Base-by-base conservation (phyloP, 1,140 invertebrate genomes). In the Nixonia krombeini region DNA sequence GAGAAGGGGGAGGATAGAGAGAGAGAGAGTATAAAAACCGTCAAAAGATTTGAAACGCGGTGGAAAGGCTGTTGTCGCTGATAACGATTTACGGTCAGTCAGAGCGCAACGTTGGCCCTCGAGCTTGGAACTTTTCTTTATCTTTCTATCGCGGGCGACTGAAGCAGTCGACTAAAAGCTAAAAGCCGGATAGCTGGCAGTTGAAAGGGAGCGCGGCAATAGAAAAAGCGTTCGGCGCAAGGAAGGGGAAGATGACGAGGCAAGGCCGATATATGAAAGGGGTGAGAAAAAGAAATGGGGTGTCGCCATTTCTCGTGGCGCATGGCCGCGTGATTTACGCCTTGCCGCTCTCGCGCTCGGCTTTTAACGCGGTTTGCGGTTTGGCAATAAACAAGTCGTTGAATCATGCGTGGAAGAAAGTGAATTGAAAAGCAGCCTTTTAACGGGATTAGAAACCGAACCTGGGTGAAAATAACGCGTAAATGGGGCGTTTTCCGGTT, bases 61-160 rank as follows among this genome's bases (percentile, higher is more conserved):
- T 21, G 64, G 35, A 51, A 41, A 51, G 47, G 50, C 47, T 52
- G 56, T 57, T 52, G 57, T 61, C 56, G 57, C 50, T 57, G 64
- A 68, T 68, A 68, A 68, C 64, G 57, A 68, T 68, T 68, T 68
- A 68, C 57, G 64, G 64, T 68, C 64, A 68, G 64, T 61, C 49
- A 31, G 49, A 61, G 35, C 56, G 51, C 49, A 37, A 40, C 52
- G 52, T 51, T 56, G 57, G 42, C 56, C 51, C 56, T 46, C 15
- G 38, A 67, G 64, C 51, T 56, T 45, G 50, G 46, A 57, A 68
- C 64, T 68, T 68, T 61, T 68, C 65, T 68, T 62, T 62, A 68
- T 68, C 65, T 68, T 68, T 57, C 47, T 42, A 62, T 68, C 57
- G 65, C 56, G 59, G 61, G 64, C 64, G 50, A 51, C 64, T 67